A percentile compares a stretch with the other conserved stretches of the same genome.
Conservation (phyloP, 2,888 invertebrate genomes). For the Fragum whitleyi region DNA sequence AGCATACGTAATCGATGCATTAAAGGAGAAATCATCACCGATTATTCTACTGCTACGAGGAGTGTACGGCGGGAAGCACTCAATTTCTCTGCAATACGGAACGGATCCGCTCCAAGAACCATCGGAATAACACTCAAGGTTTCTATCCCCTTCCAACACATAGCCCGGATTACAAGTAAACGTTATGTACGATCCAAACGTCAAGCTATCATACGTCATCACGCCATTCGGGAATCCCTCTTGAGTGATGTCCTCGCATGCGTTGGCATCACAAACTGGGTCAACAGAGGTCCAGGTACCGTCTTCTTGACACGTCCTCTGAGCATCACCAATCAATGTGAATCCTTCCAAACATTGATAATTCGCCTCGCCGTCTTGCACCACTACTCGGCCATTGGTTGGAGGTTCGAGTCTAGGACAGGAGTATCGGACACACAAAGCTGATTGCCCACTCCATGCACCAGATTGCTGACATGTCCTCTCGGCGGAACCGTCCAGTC, state of each 20-base stretch:
- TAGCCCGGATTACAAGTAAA: conserved; percentile 76
- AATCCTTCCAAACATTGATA: conserved; percentile 96
- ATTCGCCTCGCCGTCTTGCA: conserved; percentile 50
- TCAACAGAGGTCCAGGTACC: conserved; percentile 77
- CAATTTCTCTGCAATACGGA: conserved; percentile 56
- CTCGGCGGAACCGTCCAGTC: conserved; percentile 94
- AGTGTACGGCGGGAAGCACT: conserved; percentile 53
- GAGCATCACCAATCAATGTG: conserved; percentile 94
- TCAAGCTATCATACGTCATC: conserved; percentile 43
- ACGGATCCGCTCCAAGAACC: conserved; percentile 71
- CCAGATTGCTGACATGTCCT: conserved; percentile 87
- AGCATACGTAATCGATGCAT: conserved; percentile 64
- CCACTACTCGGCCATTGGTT: conserved; percentile 54
- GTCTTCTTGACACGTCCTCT: conserved; percentile 87
- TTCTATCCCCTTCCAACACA: conserved; percentile 69
- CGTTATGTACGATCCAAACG: conserved; percentile 51
- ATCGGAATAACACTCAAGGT: conserved; percentile 73
- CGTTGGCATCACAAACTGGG: conserved; percentile 75
- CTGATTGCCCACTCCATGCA: conserved; percentile 76
- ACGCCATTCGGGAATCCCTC: conserved; percentile 56
- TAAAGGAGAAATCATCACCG: conserved; percentile 57
- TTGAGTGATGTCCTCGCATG: conserved; percentile 69
- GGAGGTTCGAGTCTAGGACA: conserved; percentile 67
- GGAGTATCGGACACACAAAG: conserved; percentile 73
- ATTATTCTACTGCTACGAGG: conserved; percentile 59